Evolutionary conservation across 2,797 vertebrate genomes (phyloP).

Genomic region (Hoplostethus atlanticus): DNA sequence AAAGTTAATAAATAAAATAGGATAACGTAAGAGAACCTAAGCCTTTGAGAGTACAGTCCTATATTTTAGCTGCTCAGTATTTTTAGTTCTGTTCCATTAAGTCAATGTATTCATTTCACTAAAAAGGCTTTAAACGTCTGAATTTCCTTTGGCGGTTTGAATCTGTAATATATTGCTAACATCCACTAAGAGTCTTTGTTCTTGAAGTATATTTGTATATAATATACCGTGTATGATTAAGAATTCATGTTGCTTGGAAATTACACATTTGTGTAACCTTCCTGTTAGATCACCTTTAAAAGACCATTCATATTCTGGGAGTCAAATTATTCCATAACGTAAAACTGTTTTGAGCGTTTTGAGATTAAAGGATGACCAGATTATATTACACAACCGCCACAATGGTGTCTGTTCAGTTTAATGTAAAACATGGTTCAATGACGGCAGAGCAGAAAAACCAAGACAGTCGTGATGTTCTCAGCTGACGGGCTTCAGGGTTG

Average conservation of each 20-base stretch:
- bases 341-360: too few relatives aligned
- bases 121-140: constrained; percentile 8
- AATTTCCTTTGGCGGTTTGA: constrained; percentile 22
- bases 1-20: constrained; percentile 65
- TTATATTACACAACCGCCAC: too few relatives aligned
- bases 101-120: constrained; percentile 19
- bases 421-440: constrained; percentile 8
- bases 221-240: too few relatives aligned
- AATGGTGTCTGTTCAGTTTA: constrained; percentile 4
- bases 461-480: not conserved
- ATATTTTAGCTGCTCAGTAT: constrained; percentile 47
- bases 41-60: constrained; percentile 56
- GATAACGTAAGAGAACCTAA: constrained; percentile 59
- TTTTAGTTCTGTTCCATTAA: constrained; percentile 47
- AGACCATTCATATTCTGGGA: too few relatives aligned
- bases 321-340: too few relatives aligned
- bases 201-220: too few relatives aligned
- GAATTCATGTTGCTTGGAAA: too few relatives aligned
- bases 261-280: too few relatives aligned
- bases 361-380: too few relatives aligned
- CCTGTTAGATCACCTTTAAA: too few relatives aligned
- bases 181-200: too few relatives aligned
- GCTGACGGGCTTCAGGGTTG: too few relatives aligned
- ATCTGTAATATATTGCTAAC: not conserved
- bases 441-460: constrained; percentile 8